Evolutionary conservation across 2,113 vertebrate species (phyloP), one percentile per base, ranked within the genome.

Genomic region (Poeciliopsis occidentalis): DNA sequence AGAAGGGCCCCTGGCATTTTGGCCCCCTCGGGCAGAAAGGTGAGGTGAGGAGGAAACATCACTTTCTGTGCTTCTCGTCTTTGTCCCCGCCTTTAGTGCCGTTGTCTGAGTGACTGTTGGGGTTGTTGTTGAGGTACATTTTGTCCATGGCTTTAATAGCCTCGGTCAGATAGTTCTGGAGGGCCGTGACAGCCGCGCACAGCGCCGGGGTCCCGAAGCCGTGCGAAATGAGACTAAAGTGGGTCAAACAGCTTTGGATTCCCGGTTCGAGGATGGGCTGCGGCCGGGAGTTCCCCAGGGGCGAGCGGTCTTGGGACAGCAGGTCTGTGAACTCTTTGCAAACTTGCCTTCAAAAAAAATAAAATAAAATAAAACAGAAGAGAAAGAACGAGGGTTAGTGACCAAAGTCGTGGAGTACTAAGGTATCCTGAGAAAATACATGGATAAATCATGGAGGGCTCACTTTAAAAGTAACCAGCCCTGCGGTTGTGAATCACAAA

Each of bases 261-360:
- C 98, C 98, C 15, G 98, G 97, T 94, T 99, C 98, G 82, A 99
- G 95, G 90, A 99, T 99, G 79, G 98, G 97, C 91, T 97, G 96
- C 90, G 98, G 98, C 91, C 98, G 94, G 0, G 98, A 98, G 94
- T 99, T 99, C 85, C 98, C 98, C 94, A 99, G 92, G 79, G 98
- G 98, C 89, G 98, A 98, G 91, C 98, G 96, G 95, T 99, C 98
- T 95, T 99, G 98, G 92, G 98, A 98, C 94, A 99, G 96, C 95
- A 99, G 97, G 96, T 99, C 98, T 89, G 97, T 99, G 95, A 99
- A 99, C 95, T 99, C 98, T 95, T 99, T 99, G 96, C 98, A 99
- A 89, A 99, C 98, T 96, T 99, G 98, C 96, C 98, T 99, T 91
- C 92, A 92, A 76, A 24, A 34, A 34, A 34, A 80, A 15, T 29